phyloP scores from a whole-genome alignment of 2,888 invertebrate species.

The Nomada ferruginata region DNA sequence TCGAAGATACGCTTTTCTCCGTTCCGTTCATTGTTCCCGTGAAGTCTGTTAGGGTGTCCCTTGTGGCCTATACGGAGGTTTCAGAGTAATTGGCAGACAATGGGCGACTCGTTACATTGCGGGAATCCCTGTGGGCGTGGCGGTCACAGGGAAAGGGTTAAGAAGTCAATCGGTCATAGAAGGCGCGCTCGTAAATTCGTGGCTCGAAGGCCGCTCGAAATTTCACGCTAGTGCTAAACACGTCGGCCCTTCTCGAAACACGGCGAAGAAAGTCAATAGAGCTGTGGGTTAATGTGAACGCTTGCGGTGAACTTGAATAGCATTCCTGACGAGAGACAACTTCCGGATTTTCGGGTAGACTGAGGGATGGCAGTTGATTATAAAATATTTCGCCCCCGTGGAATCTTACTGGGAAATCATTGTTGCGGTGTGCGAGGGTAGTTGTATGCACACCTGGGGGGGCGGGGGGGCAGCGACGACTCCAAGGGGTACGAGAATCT shows the following conservation, averaged over 20 bases:
- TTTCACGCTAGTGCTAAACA: not conserved
- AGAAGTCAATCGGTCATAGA: conserved; percentile 66
- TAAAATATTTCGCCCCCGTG: no score
- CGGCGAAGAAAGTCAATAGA: not conserved
- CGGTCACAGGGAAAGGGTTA: conserved; percentile 54
- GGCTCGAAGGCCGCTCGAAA: not conserved
- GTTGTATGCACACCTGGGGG: no score
- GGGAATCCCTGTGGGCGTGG: conserved; percentile 62
- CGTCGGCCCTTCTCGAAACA: not conserved
- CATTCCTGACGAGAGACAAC: not conserved
- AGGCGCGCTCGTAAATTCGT: conserved; percentile 51
- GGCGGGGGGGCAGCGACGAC: no score
- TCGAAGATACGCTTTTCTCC: not conserved
- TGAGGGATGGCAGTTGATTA: no score
- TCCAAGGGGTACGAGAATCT: no score
- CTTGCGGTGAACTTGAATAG: not conserved
- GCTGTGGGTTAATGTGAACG: not conserved
- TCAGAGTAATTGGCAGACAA: conserved; percentile 70
- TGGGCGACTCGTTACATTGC: conserved; percentile 73
- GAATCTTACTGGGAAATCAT: not conserved
- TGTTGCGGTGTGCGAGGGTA: not conserved
- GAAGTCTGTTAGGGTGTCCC: not conserved
- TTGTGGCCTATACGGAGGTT: conserved; percentile 30
- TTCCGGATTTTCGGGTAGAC: not conserved
- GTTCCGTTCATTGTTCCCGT: not conserved